Conservation (phyloP, 2,797 vertebrate genomes). For the Pantherophis vulpinus region DNA sequence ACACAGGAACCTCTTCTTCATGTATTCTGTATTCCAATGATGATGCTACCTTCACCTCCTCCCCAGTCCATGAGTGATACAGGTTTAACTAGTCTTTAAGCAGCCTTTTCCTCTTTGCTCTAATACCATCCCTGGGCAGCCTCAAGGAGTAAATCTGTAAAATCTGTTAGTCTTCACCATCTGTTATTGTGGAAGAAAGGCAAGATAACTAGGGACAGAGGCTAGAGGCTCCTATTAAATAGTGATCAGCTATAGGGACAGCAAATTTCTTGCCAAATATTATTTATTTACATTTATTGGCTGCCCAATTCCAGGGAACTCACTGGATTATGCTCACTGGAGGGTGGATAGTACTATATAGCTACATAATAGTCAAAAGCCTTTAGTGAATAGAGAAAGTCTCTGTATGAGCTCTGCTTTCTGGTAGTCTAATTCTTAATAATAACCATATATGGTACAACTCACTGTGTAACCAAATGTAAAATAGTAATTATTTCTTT, state of each 20-base stretch:
- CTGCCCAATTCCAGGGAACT: neutral
- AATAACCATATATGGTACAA: neutral
- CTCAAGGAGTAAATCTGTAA: neutral
- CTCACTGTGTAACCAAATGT: neutral
- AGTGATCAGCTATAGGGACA: neutral
- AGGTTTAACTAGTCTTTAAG: neutral
- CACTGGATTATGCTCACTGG: neutral
- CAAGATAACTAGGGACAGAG: neutral
- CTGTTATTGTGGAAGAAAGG: neutral
- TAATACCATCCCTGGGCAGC: neutral
- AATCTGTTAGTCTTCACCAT: neutral
- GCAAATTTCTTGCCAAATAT: neutral
- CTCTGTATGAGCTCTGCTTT: neutral
- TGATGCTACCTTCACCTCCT: neutral
- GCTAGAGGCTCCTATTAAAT: neutral
- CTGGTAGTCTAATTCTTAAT: neutral
- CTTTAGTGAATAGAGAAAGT: neutral
- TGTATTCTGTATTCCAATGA: neutral
- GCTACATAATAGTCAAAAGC: neutral
- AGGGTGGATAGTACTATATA: neutral
- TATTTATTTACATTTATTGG: neutral
- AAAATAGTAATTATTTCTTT: constrained; percentile 1
- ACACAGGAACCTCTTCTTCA: neutral
- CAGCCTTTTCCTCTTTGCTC: neutral
- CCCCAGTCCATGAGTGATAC: neutral